phyloP scores from a whole-genome alignment of 2,888 invertebrate genomes.

The Drosophila greeni region DNA sequence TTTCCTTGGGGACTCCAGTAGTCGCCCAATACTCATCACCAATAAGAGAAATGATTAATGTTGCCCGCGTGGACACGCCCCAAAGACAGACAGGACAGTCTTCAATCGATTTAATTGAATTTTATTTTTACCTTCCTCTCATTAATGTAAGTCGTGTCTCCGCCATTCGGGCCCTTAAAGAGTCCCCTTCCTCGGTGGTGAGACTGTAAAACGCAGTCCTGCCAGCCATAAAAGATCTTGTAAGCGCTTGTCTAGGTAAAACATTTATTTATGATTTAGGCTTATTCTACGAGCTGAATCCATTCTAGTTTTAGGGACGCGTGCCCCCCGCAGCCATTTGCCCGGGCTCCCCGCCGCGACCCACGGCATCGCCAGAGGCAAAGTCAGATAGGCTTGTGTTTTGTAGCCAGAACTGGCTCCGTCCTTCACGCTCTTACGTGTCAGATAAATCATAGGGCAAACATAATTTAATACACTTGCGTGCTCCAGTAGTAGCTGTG shows the following conservation, averaged over 20 bases:
- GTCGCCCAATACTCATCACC: conserved; percentile 8
- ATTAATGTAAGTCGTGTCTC: conserved; percentile 8
- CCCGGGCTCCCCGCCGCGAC: conserved; percentile 39
- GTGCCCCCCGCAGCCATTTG: conserved; percentile 11
- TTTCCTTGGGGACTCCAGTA: conserved; percentile 1
- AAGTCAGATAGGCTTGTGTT: conserved; percentile 50
- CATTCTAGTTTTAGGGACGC: conserved; percentile 25
- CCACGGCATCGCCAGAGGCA: conserved; percentile 26
- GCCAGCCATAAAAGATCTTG: conserved; percentile 2
- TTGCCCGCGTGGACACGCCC: conserved; percentile 27
- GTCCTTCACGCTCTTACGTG: conserved; percentile 23
- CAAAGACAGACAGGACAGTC: conserved; percentile 11
- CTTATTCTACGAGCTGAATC: conserved; percentile 21
- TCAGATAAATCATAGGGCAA: conserved; percentile 65
- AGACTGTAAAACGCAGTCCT: conserved; percentile 22
- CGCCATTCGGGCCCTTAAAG: conserved; percentile 2
- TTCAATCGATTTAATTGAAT: conserved; percentile 60
- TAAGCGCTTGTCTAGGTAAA: conserved; percentile 10
- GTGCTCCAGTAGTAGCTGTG: conserved; percentile 26
- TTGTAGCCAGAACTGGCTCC: conserved; percentile 29
- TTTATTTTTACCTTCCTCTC: conserved; percentile 16
- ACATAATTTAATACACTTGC: conserved; percentile 60
- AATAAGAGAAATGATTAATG: conserved; percentile 46
- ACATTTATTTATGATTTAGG: conserved; percentile 48
- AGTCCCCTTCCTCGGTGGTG: not conserved